Evolutionary conservation across 2,888 invertebrate genomes (phyloP).

Genomic region (Dichetophora obliterata): DNA sequence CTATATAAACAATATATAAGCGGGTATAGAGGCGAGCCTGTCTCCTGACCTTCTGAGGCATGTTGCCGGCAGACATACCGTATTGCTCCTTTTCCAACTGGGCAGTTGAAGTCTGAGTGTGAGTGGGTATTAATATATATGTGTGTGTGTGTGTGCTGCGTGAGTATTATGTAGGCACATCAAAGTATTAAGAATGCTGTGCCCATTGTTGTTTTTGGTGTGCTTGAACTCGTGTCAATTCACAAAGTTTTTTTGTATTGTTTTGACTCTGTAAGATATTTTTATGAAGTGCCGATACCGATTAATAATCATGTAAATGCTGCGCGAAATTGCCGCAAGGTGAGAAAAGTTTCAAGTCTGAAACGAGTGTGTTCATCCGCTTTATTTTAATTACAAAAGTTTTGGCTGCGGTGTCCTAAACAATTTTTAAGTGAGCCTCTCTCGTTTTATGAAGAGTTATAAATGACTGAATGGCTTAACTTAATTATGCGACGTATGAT

Average conservation of each 20-base stretch:
- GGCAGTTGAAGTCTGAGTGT: not conserved
- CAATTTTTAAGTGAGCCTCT: too few relatives aligned
- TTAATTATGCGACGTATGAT: too few relatives aligned
- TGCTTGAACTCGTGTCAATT: not conserved
- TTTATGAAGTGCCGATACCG: conserved; percentile 1
- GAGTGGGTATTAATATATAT: not conserved
- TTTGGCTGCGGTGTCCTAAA: too few relatives aligned
- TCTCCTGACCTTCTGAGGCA: too few relatives aligned
- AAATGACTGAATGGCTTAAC: too few relatives aligned
- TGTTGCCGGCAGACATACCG: too few relatives aligned
- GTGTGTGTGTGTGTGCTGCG: not conserved
- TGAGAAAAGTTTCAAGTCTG: not conserved
- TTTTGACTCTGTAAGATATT: not conserved
- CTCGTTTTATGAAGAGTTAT: too few relatives aligned
- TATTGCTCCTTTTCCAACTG: too few relatives aligned
- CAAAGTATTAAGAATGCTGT: not conserved
- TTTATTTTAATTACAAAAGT: too few relatives aligned
- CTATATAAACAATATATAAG: too few relatives aligned
- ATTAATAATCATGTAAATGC: conserved; percentile 28
- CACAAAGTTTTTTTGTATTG: not conserved
- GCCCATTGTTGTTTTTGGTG: not conserved
- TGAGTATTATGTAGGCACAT: not conserved
- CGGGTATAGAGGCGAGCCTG: too few relatives aligned
- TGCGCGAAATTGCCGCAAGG: conserved; percentile 21
- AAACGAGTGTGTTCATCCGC: too few relatives aligned